A percentile compares a stretch with the other conserved stretches of the same genome.
Evolutionary conservation across 2,113 vertebrate species (phyloP).

Genomic region (Paramormyrops kingsleyae): DNA sequence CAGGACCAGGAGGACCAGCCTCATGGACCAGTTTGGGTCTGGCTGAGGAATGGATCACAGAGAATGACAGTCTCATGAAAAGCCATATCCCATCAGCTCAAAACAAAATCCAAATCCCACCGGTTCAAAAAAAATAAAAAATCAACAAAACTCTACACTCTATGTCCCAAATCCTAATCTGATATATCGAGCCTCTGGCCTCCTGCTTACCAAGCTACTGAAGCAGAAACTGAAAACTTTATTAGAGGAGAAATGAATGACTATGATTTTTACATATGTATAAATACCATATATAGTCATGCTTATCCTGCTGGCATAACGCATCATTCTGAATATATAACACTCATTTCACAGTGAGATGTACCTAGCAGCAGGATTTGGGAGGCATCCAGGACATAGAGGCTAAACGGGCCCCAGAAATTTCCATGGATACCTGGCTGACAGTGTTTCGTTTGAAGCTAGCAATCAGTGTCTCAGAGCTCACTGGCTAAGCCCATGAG

Average conservation of each 20-base stretch:
- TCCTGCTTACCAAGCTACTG: neutral
- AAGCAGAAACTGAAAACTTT: neutral
- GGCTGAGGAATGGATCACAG: neutral
- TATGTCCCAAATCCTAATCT: neutral
- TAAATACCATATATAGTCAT: neutral
- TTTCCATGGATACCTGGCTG: constrained; percentile 5
- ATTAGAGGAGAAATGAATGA: neutral
- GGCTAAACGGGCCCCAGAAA: neutral
- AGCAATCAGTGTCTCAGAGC: neutral
- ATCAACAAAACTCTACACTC: neutral
- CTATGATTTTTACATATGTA: neutral
- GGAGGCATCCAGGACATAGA: neutral
- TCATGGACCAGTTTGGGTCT: neutral
- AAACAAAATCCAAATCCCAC: neutral
- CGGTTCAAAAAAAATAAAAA: neutral
- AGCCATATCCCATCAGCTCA: neutral
- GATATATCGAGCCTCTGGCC: neutral
- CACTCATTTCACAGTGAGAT: neutral
- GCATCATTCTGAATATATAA: neutral
- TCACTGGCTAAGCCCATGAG: neutral
- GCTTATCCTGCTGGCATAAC: neutral
- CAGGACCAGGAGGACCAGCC: neutral
- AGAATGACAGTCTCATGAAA: neutral
- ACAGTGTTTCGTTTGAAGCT: neutral
- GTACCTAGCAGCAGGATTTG: neutral